Conservation (phyloP, 2,888 invertebrate genomes). For the Drosophila conformis region DNA sequence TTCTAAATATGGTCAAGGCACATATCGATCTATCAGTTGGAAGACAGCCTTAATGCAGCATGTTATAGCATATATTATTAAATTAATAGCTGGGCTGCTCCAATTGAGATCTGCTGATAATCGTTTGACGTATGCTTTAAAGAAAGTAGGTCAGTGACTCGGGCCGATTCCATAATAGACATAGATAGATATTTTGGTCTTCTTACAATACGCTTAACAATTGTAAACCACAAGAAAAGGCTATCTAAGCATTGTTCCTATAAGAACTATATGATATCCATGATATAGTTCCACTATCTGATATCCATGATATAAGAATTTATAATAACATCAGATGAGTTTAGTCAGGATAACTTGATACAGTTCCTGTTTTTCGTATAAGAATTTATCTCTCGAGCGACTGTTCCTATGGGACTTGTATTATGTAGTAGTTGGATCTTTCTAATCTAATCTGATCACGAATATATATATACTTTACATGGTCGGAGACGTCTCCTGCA, state of each 20-base stretch:
- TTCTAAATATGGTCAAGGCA: conserved; percentile 59
- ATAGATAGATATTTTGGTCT: background rate
- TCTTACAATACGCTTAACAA: background rate
- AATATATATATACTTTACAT: background rate
- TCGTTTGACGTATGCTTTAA: background rate
- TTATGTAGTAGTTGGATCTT: background rate
- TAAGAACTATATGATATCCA: no score
- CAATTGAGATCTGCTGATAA: background rate
- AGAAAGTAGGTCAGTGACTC: background rate
- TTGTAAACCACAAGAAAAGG: background rate
- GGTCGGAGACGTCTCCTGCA: background rate
- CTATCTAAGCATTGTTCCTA: background rate
- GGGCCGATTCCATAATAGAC: background rate
- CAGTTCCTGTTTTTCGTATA: background rate
- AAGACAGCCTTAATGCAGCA: conserved; percentile 13
- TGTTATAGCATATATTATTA: conserved; percentile 1
- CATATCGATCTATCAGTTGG: conserved; percentile 39
- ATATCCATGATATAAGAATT: no score
- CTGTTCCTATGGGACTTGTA: background rate
- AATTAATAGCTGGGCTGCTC: background rate
- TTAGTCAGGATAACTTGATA: background rate
- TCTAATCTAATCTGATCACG: background rate
- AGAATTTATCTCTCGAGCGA: background rate
- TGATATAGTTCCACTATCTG: no score
- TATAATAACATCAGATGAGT: background rate